Base-by-base conservation (phyloP, 2,113 vertebrate genomes). In the Apistogramma diplotaenia region DNA sequence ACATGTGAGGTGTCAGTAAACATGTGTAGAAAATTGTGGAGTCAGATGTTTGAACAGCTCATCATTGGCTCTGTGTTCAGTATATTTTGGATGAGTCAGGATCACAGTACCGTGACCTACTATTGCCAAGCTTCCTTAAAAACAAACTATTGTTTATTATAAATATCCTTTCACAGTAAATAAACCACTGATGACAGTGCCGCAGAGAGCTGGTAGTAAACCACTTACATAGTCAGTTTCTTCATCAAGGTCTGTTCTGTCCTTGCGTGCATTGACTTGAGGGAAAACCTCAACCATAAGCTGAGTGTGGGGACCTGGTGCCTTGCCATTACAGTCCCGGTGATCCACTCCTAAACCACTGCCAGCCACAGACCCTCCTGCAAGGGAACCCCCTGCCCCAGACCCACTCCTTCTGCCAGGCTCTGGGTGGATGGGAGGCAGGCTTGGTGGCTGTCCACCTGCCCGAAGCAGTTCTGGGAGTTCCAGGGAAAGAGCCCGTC, bases 191-290 rank as follows among this genome's bases (percentile, higher is more conserved):
- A 18, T 46, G 18, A 46, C 2, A 46, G 43, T 4, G 6, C 40
- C 51, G 7, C 18, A 49, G 40, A 70, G 25, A 29, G 25, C 0
- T 51, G 25, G 43, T 15, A 2, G 12, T 57, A 8, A 9, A 9
- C 62, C 51, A 94, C 97, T 97, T 90, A 99, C 98, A 3, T 99
- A 99, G 89, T 99, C 98, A 0, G 95, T 97, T 91, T 98, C 97
- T 55, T 98, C 97, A 25, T 98, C 97, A 1, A 97, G 96, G 49
- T 97, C 96, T 1, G 92, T 89, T 29, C 87, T 91, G 72, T 97
- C 97, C 79, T 96, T 96, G 82, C 94, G 94, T 55, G 96, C 95
- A 4, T 96, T 96, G 94, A 99, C 96, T 88, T 98, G 96, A 31
- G 97, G 98, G 86, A 96, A 99, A 73, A 99, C 96, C 23, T 98